phyloP scores from a whole-genome alignment of 2,888 invertebrate species.

The Tachina grossa region DNA sequence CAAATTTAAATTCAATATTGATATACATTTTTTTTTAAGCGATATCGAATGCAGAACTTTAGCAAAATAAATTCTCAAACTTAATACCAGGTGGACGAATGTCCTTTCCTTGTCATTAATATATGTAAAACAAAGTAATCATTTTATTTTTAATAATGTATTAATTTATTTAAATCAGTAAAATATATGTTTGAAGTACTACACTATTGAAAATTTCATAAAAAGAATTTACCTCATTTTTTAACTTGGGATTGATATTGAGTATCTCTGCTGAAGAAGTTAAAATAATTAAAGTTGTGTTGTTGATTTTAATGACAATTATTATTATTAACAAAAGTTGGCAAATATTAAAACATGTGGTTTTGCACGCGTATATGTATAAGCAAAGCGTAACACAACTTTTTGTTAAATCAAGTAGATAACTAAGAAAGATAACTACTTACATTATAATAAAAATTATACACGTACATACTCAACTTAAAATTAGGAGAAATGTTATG shows the following conservation, averaged over 20 bases:
- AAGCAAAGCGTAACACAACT: slow-evolving; percentile 31
- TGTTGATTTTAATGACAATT: slow-evolving; percentile 35
- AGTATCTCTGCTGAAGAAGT: slow-evolving; percentile 43
- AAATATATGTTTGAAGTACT: slow-evolving; percentile 54
- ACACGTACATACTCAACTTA: slow-evolving; percentile 65
- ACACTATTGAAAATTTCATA: slow-evolving; percentile 48
- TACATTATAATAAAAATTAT: slow-evolving; percentile 52
- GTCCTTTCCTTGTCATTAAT: no score
- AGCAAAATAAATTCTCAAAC: no score
- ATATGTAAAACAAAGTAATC: background rate
- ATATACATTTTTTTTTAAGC: no score
- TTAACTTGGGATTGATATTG: slow-evolving; percentile 39
- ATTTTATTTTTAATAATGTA: slow-evolving; percentile 3
- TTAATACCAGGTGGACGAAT: no score
- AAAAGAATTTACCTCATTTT: slow-evolving; percentile 64
- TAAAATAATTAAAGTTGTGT: slow-evolving; percentile 27
- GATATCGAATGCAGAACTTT: no score
- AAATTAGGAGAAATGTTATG: slow-evolving; percentile 47
- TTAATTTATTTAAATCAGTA: slow-evolving; percentile 56
- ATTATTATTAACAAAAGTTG: slow-evolving; percentile 49
- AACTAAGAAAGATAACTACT: slow-evolving; percentile 25
- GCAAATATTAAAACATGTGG: slow-evolving; percentile 17
- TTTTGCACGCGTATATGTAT: slow-evolving; percentile 17
- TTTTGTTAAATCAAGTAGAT: slow-evolving; percentile 32
- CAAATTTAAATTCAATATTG: no score